Conservation (phyloP, 1,140 invertebrate species). For the Chlorops oryzae region DNA sequence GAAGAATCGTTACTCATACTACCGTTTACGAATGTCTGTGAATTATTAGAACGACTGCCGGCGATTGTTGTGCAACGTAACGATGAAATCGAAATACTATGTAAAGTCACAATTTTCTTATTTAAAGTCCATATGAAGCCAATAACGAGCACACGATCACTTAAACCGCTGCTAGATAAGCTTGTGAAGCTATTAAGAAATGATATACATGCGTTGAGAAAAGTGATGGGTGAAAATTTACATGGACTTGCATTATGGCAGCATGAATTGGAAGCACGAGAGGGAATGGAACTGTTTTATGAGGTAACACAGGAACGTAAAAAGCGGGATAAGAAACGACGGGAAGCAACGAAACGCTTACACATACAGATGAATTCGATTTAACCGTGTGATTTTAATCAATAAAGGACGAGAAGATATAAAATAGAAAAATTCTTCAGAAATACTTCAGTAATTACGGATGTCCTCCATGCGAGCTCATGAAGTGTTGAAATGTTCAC, state of each 20-base stretch:
- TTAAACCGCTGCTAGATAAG: conserved; percentile 60
- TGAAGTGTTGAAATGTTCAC: no score
- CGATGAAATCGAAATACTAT: conserved; percentile 69
- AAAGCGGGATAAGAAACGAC: conserved; percentile 62
- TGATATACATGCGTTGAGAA: conserved; percentile 51
- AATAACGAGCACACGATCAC: conserved; percentile 61
- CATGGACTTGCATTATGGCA: conserved; percentile 75
- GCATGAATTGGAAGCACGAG: conserved; percentile 69
- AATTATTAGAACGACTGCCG: conserved; percentile 69
- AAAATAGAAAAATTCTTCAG: no score
- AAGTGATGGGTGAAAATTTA: conserved; percentile 81
- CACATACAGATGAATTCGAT: conserved; percentile 20
- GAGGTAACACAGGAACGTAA: conserved; percentile 67
- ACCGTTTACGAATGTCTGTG: conserved; percentile 73
- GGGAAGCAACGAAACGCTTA: conserved; percentile 62
- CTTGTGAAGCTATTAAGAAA: conserved; percentile 28
- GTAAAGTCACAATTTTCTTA: conserved; percentile 71
- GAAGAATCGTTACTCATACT: conserved; percentile 83
- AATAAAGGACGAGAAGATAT: neutral
- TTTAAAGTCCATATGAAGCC: conserved; percentile 80
- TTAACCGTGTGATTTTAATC: neutral
- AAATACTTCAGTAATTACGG: no score
- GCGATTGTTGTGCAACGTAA: conserved; percentile 58
- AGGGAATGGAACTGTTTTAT: conserved; percentile 74
- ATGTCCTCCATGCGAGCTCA: no score